These are phyloP conservation scores for Neocrepidodera transversa DNA, from an alignment of 2,888 invertebrate species.

Conservation along the genomic window DNA sequence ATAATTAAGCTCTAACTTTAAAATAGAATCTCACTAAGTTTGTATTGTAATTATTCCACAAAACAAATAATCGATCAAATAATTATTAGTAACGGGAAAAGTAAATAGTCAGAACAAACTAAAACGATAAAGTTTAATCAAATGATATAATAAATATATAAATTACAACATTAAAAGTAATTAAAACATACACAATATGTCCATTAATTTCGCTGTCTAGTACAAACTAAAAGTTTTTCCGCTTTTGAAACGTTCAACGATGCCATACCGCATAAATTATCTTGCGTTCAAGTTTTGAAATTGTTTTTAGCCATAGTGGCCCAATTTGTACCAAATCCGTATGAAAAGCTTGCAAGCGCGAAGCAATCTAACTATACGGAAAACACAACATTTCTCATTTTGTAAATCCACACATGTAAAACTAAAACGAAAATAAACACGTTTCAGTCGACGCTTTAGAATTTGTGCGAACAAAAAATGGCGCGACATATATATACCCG, in stretches of 20 bases:
- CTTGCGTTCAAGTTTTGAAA: background rate
- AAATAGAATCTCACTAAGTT: too few species aligned
- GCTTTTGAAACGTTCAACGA: background rate
- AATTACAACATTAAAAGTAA: background rate
- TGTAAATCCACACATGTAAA: constrained; percentile 3
- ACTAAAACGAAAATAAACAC: constrained; percentile 9
- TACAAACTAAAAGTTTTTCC: background rate
- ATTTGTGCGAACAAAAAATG: background rate
- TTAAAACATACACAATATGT: background rate
- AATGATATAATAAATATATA: too few species aligned
- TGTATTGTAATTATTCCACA: too few species aligned
- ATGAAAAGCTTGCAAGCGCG: background rate
- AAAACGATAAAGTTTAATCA: too few species aligned
- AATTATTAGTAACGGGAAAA: too few species aligned
- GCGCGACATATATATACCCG: background rate
- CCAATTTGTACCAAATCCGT: background rate
- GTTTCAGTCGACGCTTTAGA: background rate
- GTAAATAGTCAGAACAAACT: too few species aligned
- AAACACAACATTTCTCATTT: constrained; percentile 8
- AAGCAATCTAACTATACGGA: constrained; percentile 3
- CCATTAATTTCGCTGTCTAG: background rate
- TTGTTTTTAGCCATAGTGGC: constrained; percentile 3
- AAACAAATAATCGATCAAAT: too few species aligned
- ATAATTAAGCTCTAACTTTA: background rate
- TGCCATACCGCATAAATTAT: background rate